Conservation (phyloP, 1,140 invertebrate species). For the Drosophila kohkoa region DNA sequence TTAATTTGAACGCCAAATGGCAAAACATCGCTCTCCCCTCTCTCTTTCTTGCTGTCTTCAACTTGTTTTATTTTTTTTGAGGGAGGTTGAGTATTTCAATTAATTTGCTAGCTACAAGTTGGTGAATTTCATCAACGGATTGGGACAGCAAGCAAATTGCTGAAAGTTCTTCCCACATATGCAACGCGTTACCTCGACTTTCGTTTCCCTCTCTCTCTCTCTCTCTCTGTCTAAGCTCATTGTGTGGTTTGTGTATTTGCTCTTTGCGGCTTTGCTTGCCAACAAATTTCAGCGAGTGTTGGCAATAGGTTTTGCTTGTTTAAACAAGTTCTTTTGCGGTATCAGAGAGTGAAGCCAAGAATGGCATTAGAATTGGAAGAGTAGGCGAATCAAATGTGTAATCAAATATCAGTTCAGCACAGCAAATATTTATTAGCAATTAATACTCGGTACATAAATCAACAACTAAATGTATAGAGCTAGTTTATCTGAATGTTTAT, state of each 20-base stretch:
- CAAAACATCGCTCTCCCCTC: not conserved
- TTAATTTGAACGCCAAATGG: constrained; percentile 64
- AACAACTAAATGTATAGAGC: not conserved
- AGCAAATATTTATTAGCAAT: not conserved
- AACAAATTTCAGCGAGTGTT: constrained; percentile 56
- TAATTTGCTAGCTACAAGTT: constrained; percentile 63
- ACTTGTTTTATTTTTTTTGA: not conserved
- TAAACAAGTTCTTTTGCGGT: constrained; percentile 35
- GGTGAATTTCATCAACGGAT: constrained; percentile 37
- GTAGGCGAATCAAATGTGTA: constrained; percentile 5
- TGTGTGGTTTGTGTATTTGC: constrained; percentile 56
- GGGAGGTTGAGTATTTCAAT: constrained; percentile 44
- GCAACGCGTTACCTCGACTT: not conserved
- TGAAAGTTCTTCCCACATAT: not conserved
- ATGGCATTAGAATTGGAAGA: constrained; percentile 18
- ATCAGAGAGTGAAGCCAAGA: constrained; percentile 40
- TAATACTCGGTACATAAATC: not conserved
- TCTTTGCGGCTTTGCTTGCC: constrained; percentile 54
- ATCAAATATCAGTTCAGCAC: constrained; percentile 19
- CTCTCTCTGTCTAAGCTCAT: not conserved
- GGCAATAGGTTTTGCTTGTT: constrained; percentile 48
- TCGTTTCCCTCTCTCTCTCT: not conserved
- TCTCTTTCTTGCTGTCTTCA: not conserved
- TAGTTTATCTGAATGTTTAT: not conserved
- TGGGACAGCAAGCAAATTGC: not conserved